A percentile compares a stretch with the other conserved stretches of the same genome.
phyloP scores from a whole-genome alignment of 2,888 invertebrate genomes.

The Cylloceria caligata region DNA sequence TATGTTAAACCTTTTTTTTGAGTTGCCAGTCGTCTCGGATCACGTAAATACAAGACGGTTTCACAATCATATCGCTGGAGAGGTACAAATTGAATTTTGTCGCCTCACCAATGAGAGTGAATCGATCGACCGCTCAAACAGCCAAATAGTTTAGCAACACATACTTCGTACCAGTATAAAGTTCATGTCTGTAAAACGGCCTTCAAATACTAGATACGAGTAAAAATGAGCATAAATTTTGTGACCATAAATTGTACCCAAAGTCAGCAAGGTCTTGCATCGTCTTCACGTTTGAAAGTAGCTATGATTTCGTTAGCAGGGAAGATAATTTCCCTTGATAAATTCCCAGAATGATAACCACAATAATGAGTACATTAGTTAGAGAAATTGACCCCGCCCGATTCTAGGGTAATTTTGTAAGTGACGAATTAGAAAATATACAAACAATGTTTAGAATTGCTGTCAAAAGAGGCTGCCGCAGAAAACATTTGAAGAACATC shows the following conservation, averaged over 20 bases:
- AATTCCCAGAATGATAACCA: slow-evolving; percentile 22
- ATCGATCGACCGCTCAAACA: neutral
- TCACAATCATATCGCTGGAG: neutral
- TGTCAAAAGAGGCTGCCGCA: neutral
- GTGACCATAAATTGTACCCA: neutral
- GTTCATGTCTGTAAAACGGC: neutral
- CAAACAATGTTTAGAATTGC: slow-evolving; percentile 11
- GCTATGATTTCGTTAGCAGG: slow-evolving; percentile 14
- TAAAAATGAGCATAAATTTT: neutral
- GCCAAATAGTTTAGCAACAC: neutral
- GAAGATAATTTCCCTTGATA: slow-evolving; percentile 35
- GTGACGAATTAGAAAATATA: slow-evolving; percentile 16
- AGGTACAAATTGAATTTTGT: slow-evolving; percentile 4
- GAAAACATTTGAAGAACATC: slow-evolving; percentile 15
- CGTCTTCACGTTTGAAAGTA: slow-evolving; percentile 1
- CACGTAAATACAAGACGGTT: neutral
- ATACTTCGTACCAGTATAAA: slow-evolving; percentile 1
- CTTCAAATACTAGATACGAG: neutral
- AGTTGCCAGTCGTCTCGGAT: slow-evolving; percentile 37
- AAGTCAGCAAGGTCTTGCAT: slow-evolving; percentile 12
- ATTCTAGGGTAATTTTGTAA: slow-evolving; percentile 7
- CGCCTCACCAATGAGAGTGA: neutral
- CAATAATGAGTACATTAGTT: neutral
- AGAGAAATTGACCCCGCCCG: slow-evolving; percentile 17
- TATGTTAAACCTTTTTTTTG: neutral